Evolutionary conservation across 35 echinoderm and acorn worm genomes (phyloP).

Genomic region (Eucidaris tribuloides): DNA sequence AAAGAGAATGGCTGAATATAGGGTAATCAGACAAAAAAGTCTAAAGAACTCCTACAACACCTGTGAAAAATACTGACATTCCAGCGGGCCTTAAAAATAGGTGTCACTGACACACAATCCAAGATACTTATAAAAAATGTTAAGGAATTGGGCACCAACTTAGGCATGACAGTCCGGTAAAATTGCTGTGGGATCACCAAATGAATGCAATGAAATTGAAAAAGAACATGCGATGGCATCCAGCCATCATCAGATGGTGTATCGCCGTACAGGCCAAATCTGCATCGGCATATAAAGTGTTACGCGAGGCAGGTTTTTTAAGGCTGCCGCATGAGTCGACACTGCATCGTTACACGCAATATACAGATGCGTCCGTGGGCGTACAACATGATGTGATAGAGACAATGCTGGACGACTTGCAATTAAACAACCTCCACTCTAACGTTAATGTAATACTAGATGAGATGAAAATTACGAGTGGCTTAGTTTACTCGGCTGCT

Average conservation of each 20-base stretch:
- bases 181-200: too few relatives aligned
- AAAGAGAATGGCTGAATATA: too few relatives aligned
- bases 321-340: slow-evolving; percentile 11
- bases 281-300: neutral
- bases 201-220: neutral
- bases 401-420: neutral
- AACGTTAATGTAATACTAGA: slow-evolving; percentile 17
- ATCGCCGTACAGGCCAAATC: slow-evolving; percentile 21
- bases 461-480: slow-evolving; percentile 2
- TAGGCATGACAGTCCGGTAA: too few relatives aligned
- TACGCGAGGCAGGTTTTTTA: slow-evolving; percentile 18
- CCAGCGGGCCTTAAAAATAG: too few relatives aligned
- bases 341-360: neutral
- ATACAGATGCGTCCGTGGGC: neutral
- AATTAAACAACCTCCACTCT: neutral
- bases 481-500: too few relatives aligned
- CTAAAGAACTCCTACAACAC: too few relatives aligned
- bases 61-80: too few relatives aligned
- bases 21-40: too few relatives aligned
- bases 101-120: too few relatives aligned
- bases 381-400: neutral
- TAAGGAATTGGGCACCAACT: too few relatives aligned
- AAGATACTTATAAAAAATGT: too few relatives aligned
- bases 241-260: slow-evolving; percentile 47
- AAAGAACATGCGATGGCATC: slow-evolving; percentile 49